Evolutionary conservation across 2,797 vertebrate species (phyloP).

Genomic region (Mormyrus proboscirostris): DNA sequence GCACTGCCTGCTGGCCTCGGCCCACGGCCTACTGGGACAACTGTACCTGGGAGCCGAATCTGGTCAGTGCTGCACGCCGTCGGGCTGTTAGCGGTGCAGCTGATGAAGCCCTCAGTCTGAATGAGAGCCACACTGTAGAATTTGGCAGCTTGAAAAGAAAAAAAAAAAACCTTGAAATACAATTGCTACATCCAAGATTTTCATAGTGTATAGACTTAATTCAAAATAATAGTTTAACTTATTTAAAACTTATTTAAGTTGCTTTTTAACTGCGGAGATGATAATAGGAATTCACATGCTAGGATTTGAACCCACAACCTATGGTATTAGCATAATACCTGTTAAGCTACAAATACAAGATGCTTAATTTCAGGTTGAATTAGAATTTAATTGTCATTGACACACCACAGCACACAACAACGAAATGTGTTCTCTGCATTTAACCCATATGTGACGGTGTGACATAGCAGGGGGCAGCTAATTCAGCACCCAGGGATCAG

Average conservation of each 20-base stretch:
- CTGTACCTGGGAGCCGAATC: constrained; percentile 72
- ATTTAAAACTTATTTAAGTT: background rate
- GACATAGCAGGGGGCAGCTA: too few species aligned
- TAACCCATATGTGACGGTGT: too few species aligned
- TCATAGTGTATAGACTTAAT: background rate
- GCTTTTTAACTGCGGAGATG: background rate
- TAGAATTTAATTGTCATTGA: too few species aligned
- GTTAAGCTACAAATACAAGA: background rate
- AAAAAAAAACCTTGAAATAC: background rate
- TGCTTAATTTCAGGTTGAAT: background rate
- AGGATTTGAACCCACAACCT: background rate
- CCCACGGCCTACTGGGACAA: constrained; percentile 66
- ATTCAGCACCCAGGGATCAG: too few species aligned
- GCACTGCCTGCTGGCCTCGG: constrained; percentile 72
- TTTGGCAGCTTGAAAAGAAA: background rate
- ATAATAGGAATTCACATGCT: background rate
- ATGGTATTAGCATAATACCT: background rate
- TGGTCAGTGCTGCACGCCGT: constrained; percentile 47
- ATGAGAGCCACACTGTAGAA: background rate
- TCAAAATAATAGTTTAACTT: background rate
- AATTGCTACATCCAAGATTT: background rate
- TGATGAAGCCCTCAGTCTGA: background rate
- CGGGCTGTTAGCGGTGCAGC: too few species aligned
- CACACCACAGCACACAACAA: too few species aligned
- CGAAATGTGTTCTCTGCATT: too few species aligned